Conservation (phyloP, 2,113 vertebrate species). For the Micronycteris hirsuta region DNA sequence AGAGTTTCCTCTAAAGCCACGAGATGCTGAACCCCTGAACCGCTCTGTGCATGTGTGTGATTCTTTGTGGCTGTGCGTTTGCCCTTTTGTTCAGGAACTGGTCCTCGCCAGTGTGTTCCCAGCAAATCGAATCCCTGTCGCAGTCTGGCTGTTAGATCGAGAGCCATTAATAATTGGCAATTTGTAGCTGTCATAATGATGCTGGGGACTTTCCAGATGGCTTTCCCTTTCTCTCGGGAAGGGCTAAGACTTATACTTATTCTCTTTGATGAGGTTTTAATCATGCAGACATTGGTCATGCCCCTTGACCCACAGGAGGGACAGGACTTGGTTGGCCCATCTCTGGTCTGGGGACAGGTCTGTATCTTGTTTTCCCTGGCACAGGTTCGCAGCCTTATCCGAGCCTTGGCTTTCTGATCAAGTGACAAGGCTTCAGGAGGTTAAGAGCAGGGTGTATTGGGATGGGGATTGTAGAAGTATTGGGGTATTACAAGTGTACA, state of each 20-base stretch:
- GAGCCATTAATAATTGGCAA: conserved; percentile 62
- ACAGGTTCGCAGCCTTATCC: background rate
- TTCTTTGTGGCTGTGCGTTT: conserved; percentile 10
- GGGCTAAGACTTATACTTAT: background rate
- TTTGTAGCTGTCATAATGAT: conserved; percentile 62
- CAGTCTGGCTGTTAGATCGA: conserved; percentile 42
- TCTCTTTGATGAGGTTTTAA: conserved; percentile 41
- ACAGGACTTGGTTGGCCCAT: background rate
- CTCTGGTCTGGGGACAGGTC: background rate
- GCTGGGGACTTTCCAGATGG: conserved; percentile 54
- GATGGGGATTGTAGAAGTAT: background rate
- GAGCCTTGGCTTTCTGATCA: background rate
- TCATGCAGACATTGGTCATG: background rate
- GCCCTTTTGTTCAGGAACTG: conserved; percentile 37
- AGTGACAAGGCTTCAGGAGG: background rate
- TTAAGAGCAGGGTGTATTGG: background rate
- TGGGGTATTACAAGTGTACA: background rate
- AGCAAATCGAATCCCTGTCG: conserved; percentile 25
- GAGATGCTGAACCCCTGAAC: conserved; percentile 41
- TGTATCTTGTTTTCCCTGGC: background rate
- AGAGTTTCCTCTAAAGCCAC: background rate
- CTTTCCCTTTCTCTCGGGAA: conserved; percentile 41
- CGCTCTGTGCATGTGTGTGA: background rate
- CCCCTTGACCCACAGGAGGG: conserved; percentile 1
- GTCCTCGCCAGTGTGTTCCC: conserved; percentile 26